These are phyloP conservation scores for Drosophila pandora DNA, from an alignment of 1,140 invertebrate species.

Conservation along the genomic window DNA sequence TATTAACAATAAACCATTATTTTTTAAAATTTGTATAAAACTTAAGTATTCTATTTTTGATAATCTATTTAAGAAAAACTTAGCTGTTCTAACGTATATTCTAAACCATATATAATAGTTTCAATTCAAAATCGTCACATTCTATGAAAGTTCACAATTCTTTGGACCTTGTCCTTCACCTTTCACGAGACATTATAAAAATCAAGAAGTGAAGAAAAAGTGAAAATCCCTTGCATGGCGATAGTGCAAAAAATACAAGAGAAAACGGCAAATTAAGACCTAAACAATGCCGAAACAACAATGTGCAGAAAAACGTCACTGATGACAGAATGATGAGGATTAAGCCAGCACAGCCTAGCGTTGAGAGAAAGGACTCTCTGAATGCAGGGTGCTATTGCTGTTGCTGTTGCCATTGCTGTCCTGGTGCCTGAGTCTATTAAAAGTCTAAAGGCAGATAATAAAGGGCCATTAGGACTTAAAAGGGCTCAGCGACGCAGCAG, in stretches of 20 bases:
- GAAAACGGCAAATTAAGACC: conserved; percentile 77
- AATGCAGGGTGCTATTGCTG: conserved; percentile 9
- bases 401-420: conserved; percentile 30
- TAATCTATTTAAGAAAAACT: too few relatives aligned
- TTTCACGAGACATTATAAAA: conserved; percentile 28
- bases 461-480: conserved; percentile 83
- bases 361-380: conserved; percentile 21
- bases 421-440: conserved; percentile 81
- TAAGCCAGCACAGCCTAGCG: conserved; percentile 58
- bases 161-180: conserved; percentile 7
- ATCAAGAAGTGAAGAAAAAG: conserved; percentile 72
- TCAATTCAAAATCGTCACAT: not conserved
- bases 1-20: too few relatives aligned
- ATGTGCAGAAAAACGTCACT: conserved; percentile 83
- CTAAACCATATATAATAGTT: not conserved
- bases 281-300: conserved; percentile 70
- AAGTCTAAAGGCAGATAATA: conserved; percentile 84
- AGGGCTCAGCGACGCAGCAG: conserved; percentile 73
- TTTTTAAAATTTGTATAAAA: too few relatives aligned
- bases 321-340: conserved; percentile 83
- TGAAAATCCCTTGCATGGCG: conserved; percentile 59
- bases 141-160: conserved; percentile 1
- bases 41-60: too few relatives aligned
- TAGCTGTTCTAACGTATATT: too few relatives aligned
- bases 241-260: conserved; percentile 47